Evolutionary conservation across 2,888 invertebrate species (phyloP), one percentile per base, ranked within the genome.

Genomic region (Xiphydria camelus): DNA sequence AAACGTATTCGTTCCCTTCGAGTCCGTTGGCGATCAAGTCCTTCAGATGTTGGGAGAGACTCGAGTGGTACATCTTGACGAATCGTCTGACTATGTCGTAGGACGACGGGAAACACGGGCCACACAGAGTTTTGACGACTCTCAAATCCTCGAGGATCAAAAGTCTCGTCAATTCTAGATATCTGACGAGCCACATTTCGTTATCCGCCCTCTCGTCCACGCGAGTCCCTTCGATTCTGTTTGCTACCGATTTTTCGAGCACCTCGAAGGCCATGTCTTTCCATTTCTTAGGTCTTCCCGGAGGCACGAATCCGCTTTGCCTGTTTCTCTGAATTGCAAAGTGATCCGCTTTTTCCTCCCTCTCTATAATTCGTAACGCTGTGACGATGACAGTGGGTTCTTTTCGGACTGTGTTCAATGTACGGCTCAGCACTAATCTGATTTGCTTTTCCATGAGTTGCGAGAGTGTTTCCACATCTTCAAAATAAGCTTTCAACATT

Each of bases 1-100:
- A 92, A 1, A 98, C 95, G 72, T 94, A 93, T 75, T 99, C 99
- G 73, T 97, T 97, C 26, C 96, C 97, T 79, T 97, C 91, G 41
- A 98, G 77, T 0, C 93, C 93, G 60, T 83, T 87, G 23, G 84
- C 82, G n/a, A 94, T 91, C 33, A 94, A 83, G 64, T 94, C 94
- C 76, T 92, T 87, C 10, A 97, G 77, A 79, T 90, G 88, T 49
- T 82, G 80, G 0, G 91, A 90, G 45, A 99, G 79, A 59, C 89
- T 89, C 17, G 82, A 85, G 73, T 99, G 98, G 73, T 99, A 99
- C 89, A 98, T 94, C 59, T 85, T 82, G 0, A 97, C 89, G 75
- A 91, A 97, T 75, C 86, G 87, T 64, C 90, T 87, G 37, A 94
- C 88, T 55, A 99, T 97, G 64, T 95, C 86, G 60, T 96, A 99